Percentiles rank a stretch among this genome's conserved stretches.
These are phyloP conservation scores for Pilophorus perplexus DNA, from an alignment of 2,888 invertebrate species.

Conservation along the genomic window DNA sequence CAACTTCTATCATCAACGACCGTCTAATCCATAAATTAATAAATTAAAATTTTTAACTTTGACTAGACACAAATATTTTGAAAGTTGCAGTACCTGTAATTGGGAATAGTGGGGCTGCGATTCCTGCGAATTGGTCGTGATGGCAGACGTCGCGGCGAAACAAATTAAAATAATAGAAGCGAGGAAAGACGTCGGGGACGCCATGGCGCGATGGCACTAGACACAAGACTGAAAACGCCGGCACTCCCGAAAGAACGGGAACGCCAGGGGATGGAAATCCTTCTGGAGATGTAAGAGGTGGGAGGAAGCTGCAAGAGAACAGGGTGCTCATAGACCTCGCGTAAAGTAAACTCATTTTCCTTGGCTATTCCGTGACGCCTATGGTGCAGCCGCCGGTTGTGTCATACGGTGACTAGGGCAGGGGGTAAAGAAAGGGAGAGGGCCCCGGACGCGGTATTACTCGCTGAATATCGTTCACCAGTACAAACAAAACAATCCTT, in stretches of 20 bases:
- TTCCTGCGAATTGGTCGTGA: slow-evolving; percentile 32
- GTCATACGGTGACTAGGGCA: slow-evolving; percentile 1
- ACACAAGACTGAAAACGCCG: slow-evolving; percentile 37
- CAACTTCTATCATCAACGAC: neutral
- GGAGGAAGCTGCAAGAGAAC: slow-evolving; percentile 5
- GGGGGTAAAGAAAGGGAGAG: slow-evolving; percentile 13
- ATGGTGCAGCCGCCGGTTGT: neutral
- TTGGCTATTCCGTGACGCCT: neutral
- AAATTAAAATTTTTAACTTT: neutral
- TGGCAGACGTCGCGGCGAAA: slow-evolving; percentile 27
- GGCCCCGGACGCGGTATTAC: neutral
- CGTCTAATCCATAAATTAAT: neutral
- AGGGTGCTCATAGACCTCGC: too few relatives aligned
- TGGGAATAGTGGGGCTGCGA: slow-evolving; percentile 9
- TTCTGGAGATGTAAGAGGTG: neutral
- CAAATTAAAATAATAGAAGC: slow-evolving; percentile 14
- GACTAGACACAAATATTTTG: neutral
- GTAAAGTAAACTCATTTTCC: too few relatives aligned
- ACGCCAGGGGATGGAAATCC: neutral
- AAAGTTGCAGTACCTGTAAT: neutral
- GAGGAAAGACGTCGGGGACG: slow-evolving; percentile 35
- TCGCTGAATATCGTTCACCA: neutral
- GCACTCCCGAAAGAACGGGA: neutral
- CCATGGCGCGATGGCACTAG: slow-evolving; percentile 41
- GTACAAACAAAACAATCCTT: too few relatives aligned